These are phyloP conservation scores for Melanostoma scalare DNA, from an alignment of 2,888 invertebrate genomes.

Conservation along the genomic window DNA sequence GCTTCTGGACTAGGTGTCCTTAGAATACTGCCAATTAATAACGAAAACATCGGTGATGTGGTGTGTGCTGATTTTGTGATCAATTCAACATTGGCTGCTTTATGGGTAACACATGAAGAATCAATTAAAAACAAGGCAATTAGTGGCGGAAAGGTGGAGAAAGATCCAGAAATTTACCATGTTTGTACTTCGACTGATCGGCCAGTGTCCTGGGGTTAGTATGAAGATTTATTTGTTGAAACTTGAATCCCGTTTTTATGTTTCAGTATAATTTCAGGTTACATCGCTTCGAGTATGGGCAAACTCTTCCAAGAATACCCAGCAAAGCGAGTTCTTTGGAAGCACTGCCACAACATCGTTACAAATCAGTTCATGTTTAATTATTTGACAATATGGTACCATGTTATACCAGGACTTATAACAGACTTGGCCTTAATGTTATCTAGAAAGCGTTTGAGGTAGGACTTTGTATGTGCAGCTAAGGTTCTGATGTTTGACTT, in stretches of 20 bases:
- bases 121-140: background rate
- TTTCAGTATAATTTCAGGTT: constrained; percentile 31
- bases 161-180: constrained; percentile 73
- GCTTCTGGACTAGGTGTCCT: constrained; percentile 74
- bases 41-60: constrained; percentile 67
- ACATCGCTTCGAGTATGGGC: constrained; percentile 37
- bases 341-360: constrained; percentile 64
- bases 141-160: background rate
- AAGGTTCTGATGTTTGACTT: background rate
- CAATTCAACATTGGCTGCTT: constrained; percentile 75
- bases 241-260: too few relatives aligned
- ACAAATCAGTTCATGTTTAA: constrained; percentile 60
- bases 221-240: background rate
- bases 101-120: constrained; percentile 74
- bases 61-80: constrained; percentile 76
- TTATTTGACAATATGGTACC: constrained; percentile 73
- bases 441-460: constrained; percentile 48
- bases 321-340: constrained; percentile 66
- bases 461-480: background rate
- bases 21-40: constrained; percentile 62
- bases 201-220: constrained; percentile 68
- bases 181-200: constrained; percentile 67
- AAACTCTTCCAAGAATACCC: constrained; percentile 50
- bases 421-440: constrained; percentile 65
- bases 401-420: constrained; percentile 73